Conservation (phyloP, 35 echinoderm and acorn worm genomes). For the Lytechinus variegatus region DNA sequence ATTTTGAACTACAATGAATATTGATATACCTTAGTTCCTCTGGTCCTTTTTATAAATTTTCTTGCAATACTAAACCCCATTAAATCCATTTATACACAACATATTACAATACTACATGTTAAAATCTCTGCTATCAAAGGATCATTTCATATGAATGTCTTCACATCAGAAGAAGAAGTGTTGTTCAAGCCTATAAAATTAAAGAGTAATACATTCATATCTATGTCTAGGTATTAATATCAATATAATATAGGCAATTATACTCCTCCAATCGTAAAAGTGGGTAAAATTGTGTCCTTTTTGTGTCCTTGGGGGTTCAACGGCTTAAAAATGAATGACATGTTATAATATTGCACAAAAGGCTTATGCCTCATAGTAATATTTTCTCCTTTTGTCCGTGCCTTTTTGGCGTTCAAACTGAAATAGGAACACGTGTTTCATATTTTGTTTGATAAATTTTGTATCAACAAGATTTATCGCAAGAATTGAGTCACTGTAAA, state of each 20-base stretch:
- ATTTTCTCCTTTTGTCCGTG: background rate
- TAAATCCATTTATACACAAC: background rate
- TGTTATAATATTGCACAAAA: constrained; percentile 25
- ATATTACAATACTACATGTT: background rate
- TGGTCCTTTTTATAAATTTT: no score
- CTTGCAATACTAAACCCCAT: background rate
- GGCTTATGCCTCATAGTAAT: constrained; percentile 6
- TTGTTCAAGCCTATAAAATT: background rate
- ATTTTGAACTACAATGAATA: no score
- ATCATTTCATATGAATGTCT: background rate
- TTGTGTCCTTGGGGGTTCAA: constrained; percentile 2
- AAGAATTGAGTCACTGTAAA: constrained; percentile 24
- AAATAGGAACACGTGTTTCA: constrained; percentile 32
- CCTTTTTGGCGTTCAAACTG: background rate
- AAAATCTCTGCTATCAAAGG: background rate
- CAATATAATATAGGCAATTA: constrained; percentile 15
- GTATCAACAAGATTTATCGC: constrained; percentile 45
- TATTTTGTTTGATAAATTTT: constrained; percentile 48
- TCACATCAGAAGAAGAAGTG: background rate
- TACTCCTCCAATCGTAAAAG: background rate
- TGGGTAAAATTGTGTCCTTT: background rate
- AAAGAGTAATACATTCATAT: background rate
- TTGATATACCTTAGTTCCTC: no score
- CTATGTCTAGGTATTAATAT: background rate
- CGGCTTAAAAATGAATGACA: constrained; percentile 39